These are phyloP conservation scores for Melanotaenia trifasciata DNA, from an alignment of 2,797 vertebrate genomes.

Conservation along the genomic window DNA sequence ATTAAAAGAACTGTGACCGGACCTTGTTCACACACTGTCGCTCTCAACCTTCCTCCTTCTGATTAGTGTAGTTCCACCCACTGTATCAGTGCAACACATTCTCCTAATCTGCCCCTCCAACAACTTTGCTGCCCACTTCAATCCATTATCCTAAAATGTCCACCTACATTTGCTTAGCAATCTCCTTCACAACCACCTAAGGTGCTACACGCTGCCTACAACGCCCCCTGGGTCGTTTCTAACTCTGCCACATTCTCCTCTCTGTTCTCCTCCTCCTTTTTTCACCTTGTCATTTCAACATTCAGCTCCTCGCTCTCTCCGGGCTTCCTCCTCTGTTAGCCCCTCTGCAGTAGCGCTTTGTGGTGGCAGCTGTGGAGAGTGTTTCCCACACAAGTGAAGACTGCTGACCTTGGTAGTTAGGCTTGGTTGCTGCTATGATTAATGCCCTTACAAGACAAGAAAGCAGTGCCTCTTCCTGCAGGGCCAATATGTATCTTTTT, in stretches of 20 bases:
- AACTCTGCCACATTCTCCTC: conserved; percentile 60
- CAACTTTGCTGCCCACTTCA: conserved; percentile 53
- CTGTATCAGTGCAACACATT: conserved; percentile 30
- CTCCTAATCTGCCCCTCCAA: conserved; percentile 44
- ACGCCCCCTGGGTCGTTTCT: conserved; percentile 48
- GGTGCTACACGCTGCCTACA: conserved; percentile 60
- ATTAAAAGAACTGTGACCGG: conserved; percentile 67
- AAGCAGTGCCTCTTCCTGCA: conserved; percentile 72
- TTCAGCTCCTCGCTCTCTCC: conserved; percentile 53
- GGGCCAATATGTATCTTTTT: conserved; percentile 75
- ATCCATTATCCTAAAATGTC: conserved; percentile 76
- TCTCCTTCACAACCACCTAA: conserved; percentile 57
- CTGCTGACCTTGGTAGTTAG: conserved; percentile 80
- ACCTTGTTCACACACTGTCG: conserved; percentile 49
- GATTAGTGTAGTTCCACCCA: conserved; percentile 56
- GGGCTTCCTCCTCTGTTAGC: conserved; percentile 49
- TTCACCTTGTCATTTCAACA: conserved; percentile 61
- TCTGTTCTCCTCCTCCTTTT: conserved; percentile 40
- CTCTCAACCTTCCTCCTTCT: conserved; percentile 43
- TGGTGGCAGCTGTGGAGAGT: conserved; percentile 62
- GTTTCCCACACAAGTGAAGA: conserved; percentile 75
- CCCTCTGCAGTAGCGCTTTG: conserved; percentile 49
- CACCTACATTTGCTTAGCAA: conserved; percentile 68
- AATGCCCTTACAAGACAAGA: conserved; percentile 83
- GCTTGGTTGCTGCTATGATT: conserved; percentile 77